A percentile compares a stretch with the other conserved stretches of the same genome.
phyloP scores from a whole-genome alignment of 2,888 invertebrate genomes.

The Cheiracanthium punctorium region DNA sequence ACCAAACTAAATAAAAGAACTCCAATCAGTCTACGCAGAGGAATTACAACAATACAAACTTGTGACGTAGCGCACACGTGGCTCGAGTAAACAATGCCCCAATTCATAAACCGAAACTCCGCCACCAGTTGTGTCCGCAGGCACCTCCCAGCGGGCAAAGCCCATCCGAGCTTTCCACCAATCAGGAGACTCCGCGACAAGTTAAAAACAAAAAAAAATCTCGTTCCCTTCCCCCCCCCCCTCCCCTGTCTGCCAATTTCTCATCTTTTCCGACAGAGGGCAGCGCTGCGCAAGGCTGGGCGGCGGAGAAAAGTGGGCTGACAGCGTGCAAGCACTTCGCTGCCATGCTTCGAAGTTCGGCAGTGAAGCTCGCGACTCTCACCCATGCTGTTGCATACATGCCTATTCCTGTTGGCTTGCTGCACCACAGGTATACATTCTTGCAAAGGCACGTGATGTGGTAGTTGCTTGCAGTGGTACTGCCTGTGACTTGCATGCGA shows the following conservation, averaged over 20 bases:
- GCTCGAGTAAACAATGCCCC: background rate
- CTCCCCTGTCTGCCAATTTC: conserved; percentile 23
- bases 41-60: background rate
- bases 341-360: conserved; percentile 46
- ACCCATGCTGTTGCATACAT: conserved; percentile 49
- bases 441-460: background rate
- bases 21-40: too few relatives aligned
- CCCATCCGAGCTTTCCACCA: conserved; percentile 33
- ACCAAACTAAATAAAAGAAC: too few relatives aligned
- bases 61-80: background rate
- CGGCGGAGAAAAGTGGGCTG: conserved; percentile 30
- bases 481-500: background rate
- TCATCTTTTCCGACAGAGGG: conserved; percentile 57
- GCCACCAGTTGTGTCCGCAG: conserved; percentile 58
- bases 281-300: conserved; percentile 41
- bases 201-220: conserved; percentile 39
- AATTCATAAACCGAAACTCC: conserved; percentile 17
- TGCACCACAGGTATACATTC: conserved; percentile 35
- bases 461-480: background rate
- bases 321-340: conserved; percentile 46
- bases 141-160: conserved; percentile 43
- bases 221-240: conserved; percentile 23
- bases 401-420: conserved; percentile 24
- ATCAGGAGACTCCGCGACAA: conserved; percentile 35
- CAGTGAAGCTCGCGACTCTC: conserved; percentile 48